These are phyloP conservation scores for Sisyra terminalis DNA, from an alignment of 2,888 invertebrate species.

Conservation along the genomic window DNA sequence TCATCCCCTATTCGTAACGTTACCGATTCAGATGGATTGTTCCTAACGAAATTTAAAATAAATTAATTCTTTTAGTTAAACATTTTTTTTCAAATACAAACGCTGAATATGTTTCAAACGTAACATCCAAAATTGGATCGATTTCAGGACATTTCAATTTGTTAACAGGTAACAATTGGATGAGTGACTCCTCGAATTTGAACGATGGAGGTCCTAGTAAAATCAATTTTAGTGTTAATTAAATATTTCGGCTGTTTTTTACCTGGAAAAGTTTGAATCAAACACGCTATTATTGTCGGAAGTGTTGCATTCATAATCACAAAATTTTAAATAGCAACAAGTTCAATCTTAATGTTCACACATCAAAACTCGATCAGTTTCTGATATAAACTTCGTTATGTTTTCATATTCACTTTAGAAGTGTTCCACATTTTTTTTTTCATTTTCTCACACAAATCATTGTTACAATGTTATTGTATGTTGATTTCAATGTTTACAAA, in stretches of 20 bases:
- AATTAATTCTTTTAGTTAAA: background rate
- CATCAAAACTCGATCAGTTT: too few relatives aligned
- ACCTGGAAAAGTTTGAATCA: background rate
- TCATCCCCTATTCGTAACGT: constrained; percentile 33
- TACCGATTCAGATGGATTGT: constrained; percentile 36
- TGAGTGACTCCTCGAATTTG: constrained; percentile 34
- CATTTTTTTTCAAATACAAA: constrained; percentile 17
- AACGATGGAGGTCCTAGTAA: constrained; percentile 33
- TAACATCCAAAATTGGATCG: constrained; percentile 32
- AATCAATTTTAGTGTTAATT: background rate
- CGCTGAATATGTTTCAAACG: constrained; percentile 38
- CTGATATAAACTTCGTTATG: too few relatives aligned
- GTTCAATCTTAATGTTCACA: too few relatives aligned
- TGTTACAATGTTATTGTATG: too few relatives aligned
- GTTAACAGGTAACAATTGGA: constrained; percentile 38
- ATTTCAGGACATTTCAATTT: constrained; percentile 37
- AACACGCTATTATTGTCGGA: too few relatives aligned
- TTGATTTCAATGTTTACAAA: too few relatives aligned
- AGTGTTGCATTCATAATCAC: too few relatives aligned
- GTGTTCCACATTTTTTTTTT: too few relatives aligned
- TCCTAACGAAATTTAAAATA: constrained; percentile 21
- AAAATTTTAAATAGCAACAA: too few relatives aligned
- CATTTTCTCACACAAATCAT: too few relatives aligned
- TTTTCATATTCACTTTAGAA: too few relatives aligned
- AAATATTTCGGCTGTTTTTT: too few relatives aligned